Evolutionary conservation across 2,113 vertebrate species (phyloP).

Genomic region (Sapajus apella): DNA sequence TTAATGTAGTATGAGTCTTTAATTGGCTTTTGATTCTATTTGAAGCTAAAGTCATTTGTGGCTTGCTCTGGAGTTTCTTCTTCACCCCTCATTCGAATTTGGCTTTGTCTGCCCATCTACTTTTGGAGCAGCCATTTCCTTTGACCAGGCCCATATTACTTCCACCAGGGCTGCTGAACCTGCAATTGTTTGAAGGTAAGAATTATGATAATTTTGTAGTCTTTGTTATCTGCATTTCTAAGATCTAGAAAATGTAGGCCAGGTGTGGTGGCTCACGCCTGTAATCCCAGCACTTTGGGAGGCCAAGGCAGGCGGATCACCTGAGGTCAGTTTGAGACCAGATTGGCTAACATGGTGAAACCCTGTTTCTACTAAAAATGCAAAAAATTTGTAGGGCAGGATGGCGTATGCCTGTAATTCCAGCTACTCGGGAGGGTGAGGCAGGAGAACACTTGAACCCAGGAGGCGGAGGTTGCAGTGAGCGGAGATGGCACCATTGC

Average conservation of each 20-base stretch:
- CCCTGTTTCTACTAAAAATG: too few relatives aligned
- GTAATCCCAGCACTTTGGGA: too few relatives aligned
- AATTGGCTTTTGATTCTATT: neutral
- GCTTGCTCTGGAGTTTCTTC: neutral
- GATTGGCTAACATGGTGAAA: too few relatives aligned
- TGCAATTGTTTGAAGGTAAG: neutral
- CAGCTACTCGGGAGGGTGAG: too few relatives aligned
- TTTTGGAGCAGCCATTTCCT: neutral
- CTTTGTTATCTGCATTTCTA: neutral
- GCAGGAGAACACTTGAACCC: too few relatives aligned
- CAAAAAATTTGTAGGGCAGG: too few relatives aligned
- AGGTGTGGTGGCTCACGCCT: too few relatives aligned
- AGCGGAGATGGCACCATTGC: too few relatives aligned
- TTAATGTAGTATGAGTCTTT: neutral
- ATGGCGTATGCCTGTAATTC: too few relatives aligned
- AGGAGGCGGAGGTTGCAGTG: too few relatives aligned
- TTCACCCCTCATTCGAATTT: neutral
- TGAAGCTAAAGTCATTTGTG: neutral
- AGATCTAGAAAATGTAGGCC: neutral
- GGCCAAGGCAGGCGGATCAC: too few relatives aligned
- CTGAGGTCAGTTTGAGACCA: too few relatives aligned
- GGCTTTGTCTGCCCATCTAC: neutral
- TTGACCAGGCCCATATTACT: neutral
- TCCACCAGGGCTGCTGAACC: neutral
- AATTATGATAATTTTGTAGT: neutral